phyloP scores from a whole-genome alignment of 1,140 invertebrate species.

The Trichonephila inaurata region DNA sequence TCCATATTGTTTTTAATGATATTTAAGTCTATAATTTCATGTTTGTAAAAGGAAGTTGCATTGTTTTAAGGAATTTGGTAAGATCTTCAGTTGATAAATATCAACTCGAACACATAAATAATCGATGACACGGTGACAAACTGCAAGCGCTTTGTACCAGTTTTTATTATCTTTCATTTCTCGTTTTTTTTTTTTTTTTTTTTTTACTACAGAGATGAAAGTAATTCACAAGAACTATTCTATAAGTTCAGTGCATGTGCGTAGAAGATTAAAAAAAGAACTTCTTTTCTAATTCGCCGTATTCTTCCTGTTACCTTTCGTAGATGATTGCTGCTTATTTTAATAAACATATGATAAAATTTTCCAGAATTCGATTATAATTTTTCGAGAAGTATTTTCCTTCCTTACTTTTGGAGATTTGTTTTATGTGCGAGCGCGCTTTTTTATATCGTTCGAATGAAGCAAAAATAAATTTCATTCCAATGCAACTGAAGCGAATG shows the following conservation, averaged over 20 bases:
- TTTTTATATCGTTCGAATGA: not conserved
- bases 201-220: not conserved
- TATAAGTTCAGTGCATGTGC: not conserved
- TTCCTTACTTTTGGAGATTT: not conserved
- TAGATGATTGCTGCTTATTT: not conserved
- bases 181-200: not conserved
- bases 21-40: not conserved
- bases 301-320: not conserved
- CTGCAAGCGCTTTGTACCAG: not conserved
- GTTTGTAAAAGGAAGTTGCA: constrained; percentile 11
- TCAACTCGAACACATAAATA: not conserved
- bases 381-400: not conserved
- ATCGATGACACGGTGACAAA: not conserved
- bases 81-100: constrained; percentile 5
- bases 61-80: not conserved
- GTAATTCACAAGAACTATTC: not conserved
- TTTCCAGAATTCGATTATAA: not conserved
- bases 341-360: not conserved
- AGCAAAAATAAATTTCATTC: not conserved
- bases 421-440: no score
- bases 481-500: not conserved
- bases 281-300: not conserved
- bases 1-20: not conserved
- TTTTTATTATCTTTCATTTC: not conserved
- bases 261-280: not conserved